phyloP scores from a whole-genome alignment of 1,140 invertebrate genomes.

The Neodiprion pinetum region DNA sequence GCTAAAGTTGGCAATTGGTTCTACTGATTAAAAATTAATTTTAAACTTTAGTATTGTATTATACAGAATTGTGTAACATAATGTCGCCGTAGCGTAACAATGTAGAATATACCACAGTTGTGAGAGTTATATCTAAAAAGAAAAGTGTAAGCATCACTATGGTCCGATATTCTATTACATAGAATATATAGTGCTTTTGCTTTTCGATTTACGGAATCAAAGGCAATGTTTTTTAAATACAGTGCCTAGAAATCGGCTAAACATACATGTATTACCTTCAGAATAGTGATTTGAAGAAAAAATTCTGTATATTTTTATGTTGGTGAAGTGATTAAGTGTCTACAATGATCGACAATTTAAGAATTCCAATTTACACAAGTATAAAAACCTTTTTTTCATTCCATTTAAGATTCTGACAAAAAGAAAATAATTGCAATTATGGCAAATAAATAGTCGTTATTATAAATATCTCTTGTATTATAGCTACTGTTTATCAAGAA shows the following conservation, averaged over 20 bases:
- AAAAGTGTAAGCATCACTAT: neutral
- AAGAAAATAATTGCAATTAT: too few relatives aligned
- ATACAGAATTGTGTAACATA: neutral
- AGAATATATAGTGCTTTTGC: slow-evolving; percentile 41
- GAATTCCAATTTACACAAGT: too few relatives aligned
- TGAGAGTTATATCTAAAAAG: slow-evolving; percentile 21
- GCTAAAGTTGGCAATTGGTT: slow-evolving; percentile 31
- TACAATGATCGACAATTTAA: neutral
- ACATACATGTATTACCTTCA: neutral
- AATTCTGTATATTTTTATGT: slow-evolving; percentile 6
- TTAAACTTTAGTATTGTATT: slow-evolving; percentile 1
- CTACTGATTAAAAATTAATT: slow-evolving; percentile 11
- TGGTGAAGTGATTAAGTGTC: neutral
- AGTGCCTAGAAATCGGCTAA: slow-evolving; percentile 1
- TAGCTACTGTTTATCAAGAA: too few relatives aligned
- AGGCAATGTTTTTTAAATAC: slow-evolving; percentile 30
- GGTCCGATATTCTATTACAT: slow-evolving; percentile 29
- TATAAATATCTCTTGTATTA: too few relatives aligned
- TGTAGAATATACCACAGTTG: slow-evolving; percentile 12
- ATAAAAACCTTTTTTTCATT: too few relatives aligned
- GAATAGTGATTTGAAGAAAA: neutral
- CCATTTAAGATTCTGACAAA: too few relatives aligned
- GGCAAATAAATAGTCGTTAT: too few relatives aligned
- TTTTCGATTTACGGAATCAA: slow-evolving; percentile 44
- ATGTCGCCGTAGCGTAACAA: neutral